These are phyloP conservation scores for Drosophila serrata DNA, from an alignment of 1,140 invertebrate genomes.

Conservation along the genomic window DNA sequence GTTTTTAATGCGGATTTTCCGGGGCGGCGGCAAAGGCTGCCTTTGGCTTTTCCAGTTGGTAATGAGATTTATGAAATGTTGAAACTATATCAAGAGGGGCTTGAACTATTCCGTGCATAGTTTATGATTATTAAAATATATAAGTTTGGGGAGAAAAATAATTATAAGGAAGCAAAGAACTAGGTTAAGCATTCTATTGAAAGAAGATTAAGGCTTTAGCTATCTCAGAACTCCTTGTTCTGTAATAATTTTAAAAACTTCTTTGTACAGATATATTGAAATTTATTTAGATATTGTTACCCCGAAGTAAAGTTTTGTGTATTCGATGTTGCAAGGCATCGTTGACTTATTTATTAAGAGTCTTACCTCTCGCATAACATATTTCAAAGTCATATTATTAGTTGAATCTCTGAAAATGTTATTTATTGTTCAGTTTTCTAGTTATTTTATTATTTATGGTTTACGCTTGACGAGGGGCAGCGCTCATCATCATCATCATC, in stretches of 20 bases:
- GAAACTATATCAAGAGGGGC: constrained; percentile 51
- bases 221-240: too few relatives aligned
- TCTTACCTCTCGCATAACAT: too few relatives aligned
- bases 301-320: too few relatives aligned
- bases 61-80: constrained; percentile 64
- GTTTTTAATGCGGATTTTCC: constrained; percentile 82
- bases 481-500: constrained; percentile 14
- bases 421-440: constrained; percentile 8
- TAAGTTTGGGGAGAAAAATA: too few relatives aligned
- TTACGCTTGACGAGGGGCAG: background rate
- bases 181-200: background rate
- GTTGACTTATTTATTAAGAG: too few relatives aligned
- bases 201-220: too few relatives aligned
- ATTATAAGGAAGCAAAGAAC: background rate
- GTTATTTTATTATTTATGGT: constrained; percentile 4
- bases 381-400: too few relatives aligned
- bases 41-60: constrained; percentile 52
- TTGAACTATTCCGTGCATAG: constrained; percentile 20
- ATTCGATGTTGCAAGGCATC: too few relatives aligned
- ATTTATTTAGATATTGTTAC: too few relatives aligned
- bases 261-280: too few relatives aligned
- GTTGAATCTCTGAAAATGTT: background rate
- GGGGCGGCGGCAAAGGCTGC: constrained; percentile 18
- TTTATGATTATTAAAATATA: background rate
- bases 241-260: too few relatives aligned